phyloP scores from a whole-genome alignment of 2,888 invertebrate species.

The Caenorhabditis virilis region DNA sequence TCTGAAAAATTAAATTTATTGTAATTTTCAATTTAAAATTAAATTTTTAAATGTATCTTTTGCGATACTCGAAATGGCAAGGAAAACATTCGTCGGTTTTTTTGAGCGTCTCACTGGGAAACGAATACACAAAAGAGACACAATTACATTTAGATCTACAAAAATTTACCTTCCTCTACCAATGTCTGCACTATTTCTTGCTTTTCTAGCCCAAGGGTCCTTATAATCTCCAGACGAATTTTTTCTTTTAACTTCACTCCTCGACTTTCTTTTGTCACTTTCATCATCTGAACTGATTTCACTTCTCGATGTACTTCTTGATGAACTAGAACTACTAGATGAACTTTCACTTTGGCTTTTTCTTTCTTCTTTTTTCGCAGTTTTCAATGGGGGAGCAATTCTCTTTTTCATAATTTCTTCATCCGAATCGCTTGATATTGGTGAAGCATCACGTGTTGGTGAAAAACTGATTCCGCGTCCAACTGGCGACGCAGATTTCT shows the following conservation, averaged over 20 bases:
- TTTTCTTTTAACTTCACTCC: not conserved
- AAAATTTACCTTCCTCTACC: not conserved
- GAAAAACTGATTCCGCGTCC: constrained; percentile 16
- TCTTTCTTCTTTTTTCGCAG: not conserved
- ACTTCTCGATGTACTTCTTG: not conserved
- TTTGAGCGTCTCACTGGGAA: too few species aligned
- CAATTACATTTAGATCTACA: too few species aligned
- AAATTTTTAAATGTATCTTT: too few species aligned
- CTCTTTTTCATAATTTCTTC: constrained; percentile 18
- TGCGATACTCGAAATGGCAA: too few species aligned
- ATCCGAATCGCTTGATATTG: constrained; percentile 44
- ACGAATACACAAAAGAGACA: too few species aligned
- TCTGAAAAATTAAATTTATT: too few species aligned
- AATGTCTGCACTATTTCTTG: not conserved
- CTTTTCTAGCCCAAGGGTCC: not conserved
- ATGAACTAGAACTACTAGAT: not conserved
- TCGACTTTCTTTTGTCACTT: not conserved
- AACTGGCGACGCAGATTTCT: not conserved
- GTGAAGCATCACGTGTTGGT: constrained; percentile 10
- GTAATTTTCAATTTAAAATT: not conserved
- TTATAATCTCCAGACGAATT: not conserved
- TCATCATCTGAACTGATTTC: not conserved
- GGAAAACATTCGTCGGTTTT: too few species aligned
- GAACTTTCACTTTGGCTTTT: not conserved
- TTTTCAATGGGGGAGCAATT: too few species aligned